Evolutionary conservation across 2,888 invertebrate genomes (phyloP).

Genomic region (Acronicta aceris): DNA sequence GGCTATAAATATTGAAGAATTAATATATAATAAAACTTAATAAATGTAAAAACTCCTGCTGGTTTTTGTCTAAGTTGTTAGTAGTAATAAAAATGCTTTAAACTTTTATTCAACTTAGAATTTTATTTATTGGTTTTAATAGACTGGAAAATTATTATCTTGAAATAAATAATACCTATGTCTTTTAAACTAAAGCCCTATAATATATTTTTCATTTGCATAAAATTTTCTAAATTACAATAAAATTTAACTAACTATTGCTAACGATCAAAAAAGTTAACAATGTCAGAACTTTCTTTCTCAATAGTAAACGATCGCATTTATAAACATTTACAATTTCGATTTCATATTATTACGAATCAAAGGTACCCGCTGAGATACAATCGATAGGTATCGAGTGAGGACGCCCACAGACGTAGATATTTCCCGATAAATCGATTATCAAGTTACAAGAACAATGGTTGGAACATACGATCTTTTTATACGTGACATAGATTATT

Average conservation of each 20-base stretch:
- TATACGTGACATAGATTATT: conserved; percentile 25
- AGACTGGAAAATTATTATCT: too few relatives aligned
- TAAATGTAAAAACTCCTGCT: conserved; percentile 5
- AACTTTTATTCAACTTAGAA: too few relatives aligned
- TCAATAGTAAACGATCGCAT: conserved; percentile 23
- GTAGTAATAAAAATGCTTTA: too few relatives aligned
- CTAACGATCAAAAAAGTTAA: conserved; percentile 5
- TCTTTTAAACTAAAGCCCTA: too few relatives aligned
- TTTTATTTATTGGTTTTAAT: too few relatives aligned
- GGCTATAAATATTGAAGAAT: conserved; percentile 10
- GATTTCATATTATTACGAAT: conserved; percentile 46
- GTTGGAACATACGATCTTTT: conserved; percentile 66
- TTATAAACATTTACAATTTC: conserved; percentile 49
- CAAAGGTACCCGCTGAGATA: conserved; percentile 58
- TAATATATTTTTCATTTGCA: too few relatives aligned
- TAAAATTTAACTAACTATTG: too few relatives aligned
- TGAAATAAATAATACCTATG: too few relatives aligned
- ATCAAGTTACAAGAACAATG: conserved; percentile 84
- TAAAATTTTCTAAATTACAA: too few relatives aligned
- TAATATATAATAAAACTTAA: conserved; percentile 2
- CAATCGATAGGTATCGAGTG: conserved; percentile 62
- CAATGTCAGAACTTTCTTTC: conserved; percentile 22
- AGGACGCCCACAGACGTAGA: conserved; percentile 70
- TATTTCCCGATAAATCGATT: conserved; percentile 80
- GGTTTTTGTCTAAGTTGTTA: too few relatives aligned